A percentile compares a stretch with the other conserved stretches of the same genome.
Evolutionary conservation across 2,113 vertebrate species (phyloP).

Genomic region (Tragulus kanchil): DNA sequence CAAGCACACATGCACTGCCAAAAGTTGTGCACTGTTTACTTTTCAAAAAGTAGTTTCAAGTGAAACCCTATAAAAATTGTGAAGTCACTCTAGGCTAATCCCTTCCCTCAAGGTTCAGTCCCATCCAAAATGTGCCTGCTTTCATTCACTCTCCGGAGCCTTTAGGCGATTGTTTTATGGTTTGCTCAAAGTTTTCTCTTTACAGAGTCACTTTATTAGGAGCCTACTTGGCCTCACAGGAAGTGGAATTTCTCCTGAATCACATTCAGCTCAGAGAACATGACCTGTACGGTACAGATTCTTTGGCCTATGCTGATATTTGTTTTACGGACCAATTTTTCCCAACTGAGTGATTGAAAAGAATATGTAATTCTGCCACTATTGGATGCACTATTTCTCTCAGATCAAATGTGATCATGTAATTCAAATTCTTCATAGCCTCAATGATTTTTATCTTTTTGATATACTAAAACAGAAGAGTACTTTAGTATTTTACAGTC

Average conservation of each 20-base stretch:
- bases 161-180: not conserved
- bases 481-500: not conserved
- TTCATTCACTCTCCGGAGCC: not conserved
- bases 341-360: constrained; percentile 3
- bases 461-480: not conserved
- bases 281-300: not conserved
- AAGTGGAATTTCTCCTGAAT: not conserved
- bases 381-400: not conserved
- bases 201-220: not conserved
- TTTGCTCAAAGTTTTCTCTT: not conserved
- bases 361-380: not conserved
- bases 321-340: not conserved
- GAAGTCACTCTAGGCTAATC: not conserved
- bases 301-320: not conserved
- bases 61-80: not conserved
- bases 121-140: not conserved
- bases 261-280: not conserved
- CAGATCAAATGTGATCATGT: not conserved
- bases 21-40: not conserved
- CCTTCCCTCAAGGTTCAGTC: not conserved
- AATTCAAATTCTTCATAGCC: not conserved
- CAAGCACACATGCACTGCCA: not conserved
- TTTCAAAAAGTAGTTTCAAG: not conserved
- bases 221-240: not conserved
- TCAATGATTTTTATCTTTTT: not conserved